Conservation (phyloP, 2,797 vertebrate genomes). For the Aythya fuligula region DNA sequence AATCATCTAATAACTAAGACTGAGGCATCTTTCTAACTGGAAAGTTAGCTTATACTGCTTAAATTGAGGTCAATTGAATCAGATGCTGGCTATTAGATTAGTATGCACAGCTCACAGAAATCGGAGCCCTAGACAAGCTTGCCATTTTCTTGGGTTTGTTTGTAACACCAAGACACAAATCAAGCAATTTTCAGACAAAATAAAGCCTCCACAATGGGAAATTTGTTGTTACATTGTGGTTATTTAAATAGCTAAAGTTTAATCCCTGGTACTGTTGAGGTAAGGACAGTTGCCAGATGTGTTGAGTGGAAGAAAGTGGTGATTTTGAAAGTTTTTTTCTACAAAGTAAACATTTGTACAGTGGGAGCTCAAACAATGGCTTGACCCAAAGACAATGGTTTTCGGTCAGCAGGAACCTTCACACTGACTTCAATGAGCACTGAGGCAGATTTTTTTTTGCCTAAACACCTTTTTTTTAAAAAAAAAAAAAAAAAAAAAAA, state of each 20-base stretch:
- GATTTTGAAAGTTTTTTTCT: background rate
- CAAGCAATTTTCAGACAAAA: background rate
- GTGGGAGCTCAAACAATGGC: background rate
- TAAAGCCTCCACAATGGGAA: background rate
- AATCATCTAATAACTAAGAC: conserved; percentile 33
- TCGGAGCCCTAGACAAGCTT: background rate
- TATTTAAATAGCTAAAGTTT: background rate
- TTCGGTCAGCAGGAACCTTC: background rate
- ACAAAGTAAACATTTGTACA: background rate
- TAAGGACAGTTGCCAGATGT: background rate
- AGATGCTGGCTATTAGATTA: conserved; percentile 3
- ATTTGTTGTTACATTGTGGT: background rate
- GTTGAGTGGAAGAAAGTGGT: background rate
- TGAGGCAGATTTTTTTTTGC: background rate
- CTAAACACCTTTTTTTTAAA: background rate
- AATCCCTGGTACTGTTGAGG: background rate
- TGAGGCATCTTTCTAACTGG: background rate
- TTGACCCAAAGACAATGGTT: background rate
- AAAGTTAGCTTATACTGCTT: conserved; percentile 14
- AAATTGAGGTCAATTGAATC: conserved; percentile 14
- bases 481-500: too few species aligned
- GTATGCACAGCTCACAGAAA: background rate
- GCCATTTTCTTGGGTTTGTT: background rate
- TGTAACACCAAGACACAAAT: background rate
- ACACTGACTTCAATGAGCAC: background rate